Percentiles rank a stretch among this genome's conserved stretches.
Conservation (phyloP, 2,888 invertebrate species). For the Xestia rhomboidea region DNA sequence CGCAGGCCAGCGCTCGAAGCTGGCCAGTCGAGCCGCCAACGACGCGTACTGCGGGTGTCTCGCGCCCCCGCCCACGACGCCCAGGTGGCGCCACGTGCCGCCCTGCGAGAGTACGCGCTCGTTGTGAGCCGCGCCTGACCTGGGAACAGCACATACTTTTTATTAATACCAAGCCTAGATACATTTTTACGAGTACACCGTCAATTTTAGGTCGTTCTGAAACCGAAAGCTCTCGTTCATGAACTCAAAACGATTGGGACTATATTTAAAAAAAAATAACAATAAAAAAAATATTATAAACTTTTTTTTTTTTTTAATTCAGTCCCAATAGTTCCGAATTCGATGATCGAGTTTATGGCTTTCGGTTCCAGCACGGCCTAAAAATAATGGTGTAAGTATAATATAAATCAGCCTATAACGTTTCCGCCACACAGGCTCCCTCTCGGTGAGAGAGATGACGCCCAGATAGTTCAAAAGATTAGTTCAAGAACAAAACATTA, state of each 20-base stretch:
- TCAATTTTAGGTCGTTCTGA: too few species aligned
- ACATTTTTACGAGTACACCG: neutral
- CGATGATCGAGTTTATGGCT: too few species aligned
- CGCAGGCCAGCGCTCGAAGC: slow-evolving; percentile 94
- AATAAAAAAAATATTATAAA: too few species aligned
- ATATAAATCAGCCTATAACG: neutral
- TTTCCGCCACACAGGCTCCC: neutral
- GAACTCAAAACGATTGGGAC: too few species aligned
- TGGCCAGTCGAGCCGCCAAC: slow-evolving; percentile 92
- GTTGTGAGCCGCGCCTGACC: slow-evolving; percentile 85
- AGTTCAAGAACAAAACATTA: neutral
- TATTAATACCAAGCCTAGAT: neutral
- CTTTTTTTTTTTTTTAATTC: too few species aligned
- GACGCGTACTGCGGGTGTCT: slow-evolving; percentile 93
- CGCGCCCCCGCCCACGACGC: slow-evolving; percentile 85
- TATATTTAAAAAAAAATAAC: too few species aligned
- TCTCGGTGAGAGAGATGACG: neutral
- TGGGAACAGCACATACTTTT: slow-evolving; percentile 46
- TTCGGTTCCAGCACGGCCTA: too few species aligned
- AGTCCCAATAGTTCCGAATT: too few species aligned
- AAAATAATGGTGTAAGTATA: too few species aligned
- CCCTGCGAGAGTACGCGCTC: slow-evolving; percentile 80
- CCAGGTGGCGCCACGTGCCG: slow-evolving; percentile 81
- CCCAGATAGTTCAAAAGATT: neutral
- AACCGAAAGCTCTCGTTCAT: too few species aligned